Evolutionary conservation across 2,113 vertebrate genomes (phyloP), one percentile per base, ranked within the genome.

Genomic region (Baryphthengus martii): DNA sequence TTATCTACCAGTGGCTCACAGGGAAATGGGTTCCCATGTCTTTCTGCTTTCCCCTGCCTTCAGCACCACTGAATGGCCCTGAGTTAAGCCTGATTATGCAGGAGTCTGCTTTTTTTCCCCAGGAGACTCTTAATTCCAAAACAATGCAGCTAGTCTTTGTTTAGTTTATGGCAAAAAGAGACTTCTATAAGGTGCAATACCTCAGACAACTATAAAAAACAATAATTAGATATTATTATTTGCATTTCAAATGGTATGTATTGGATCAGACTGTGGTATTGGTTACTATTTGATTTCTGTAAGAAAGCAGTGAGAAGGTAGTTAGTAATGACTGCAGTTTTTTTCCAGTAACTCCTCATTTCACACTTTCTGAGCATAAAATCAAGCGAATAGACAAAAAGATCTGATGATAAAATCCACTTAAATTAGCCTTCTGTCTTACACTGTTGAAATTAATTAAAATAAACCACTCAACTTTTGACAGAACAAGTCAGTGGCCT

Each of bases 331-430:
- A 90, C 24, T 42, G 39, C n/a, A 47, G 87, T 89, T 91, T 39
- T 79, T 86, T 84, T 75, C 10, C 52, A 78, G 49, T 89, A 67
- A 90, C 52, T 92, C 56, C 68, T 90, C 85, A 86, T 93, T 96
- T 95, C 92, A 91, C 88, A 93, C 56, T 78, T 89, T 90, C 88
- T 90, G 79, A 94, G 85, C 85, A 78, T 58, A 7, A 96, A 94
- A 96, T 94, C 88, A 94, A 96, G 44, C 61, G 40, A 50, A 84
- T 93, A 81, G 37, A 67, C 39, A 37, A 84, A 79, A 83, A 85
- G 19, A 67, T 61, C 37, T 92, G 56, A 75, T 37, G 17, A 74
- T 65, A 67, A 90, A 96, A 47, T 23, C 45, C 33, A 40, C 79
- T 96, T 95, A 80, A 68, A 96, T 40, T 28, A 93, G 29, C 29